Evolutionary conservation across 1,140 invertebrate genomes (phyloP).

Genomic region (Chelonus insularis): DNA sequence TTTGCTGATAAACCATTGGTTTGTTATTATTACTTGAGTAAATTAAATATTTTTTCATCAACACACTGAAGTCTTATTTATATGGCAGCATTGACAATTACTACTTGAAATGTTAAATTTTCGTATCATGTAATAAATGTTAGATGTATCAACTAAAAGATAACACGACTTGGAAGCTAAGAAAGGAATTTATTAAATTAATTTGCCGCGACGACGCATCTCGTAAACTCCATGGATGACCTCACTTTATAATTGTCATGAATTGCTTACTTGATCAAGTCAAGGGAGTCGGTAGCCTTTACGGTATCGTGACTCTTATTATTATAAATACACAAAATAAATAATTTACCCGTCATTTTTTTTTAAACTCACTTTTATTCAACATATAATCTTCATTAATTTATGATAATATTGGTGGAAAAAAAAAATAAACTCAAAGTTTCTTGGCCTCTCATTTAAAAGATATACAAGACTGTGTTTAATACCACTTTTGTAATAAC

Average conservation of each 20-base stretch:
- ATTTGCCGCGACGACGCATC: slow-evolving; percentile 59
- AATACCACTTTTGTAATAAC: too few species aligned
- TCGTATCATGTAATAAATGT: neutral
- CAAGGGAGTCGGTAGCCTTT: slow-evolving; percentile 11
- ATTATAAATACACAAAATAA: neutral
- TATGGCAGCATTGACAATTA: too few species aligned
- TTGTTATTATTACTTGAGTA: too few species aligned
- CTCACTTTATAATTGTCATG: slow-evolving; percentile 60
- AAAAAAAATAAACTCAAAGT: too few species aligned
- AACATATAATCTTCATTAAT: neutral
- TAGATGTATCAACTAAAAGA: slow-evolving; percentile 20
- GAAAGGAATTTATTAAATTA: slow-evolving; percentile 61
- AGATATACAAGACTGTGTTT: too few species aligned
- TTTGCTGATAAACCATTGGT: too few species aligned
- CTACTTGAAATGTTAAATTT: too few species aligned
- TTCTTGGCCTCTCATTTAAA: too few species aligned
- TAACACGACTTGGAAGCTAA: slow-evolving; percentile 41
- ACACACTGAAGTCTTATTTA: too few species aligned
- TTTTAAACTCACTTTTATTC: neutral
- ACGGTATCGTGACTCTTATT: neutral
- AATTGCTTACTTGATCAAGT: slow-evolving; percentile 46
- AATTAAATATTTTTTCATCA: too few species aligned
- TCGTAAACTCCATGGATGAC: slow-evolving; percentile 59
- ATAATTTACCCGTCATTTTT: neutral
- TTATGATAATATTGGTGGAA: too few species aligned